Percentiles rank a stretch among this genome's conserved stretches.
Conservation (phyloP, 2,888 invertebrate species). For the Spodoptera littoralis region DNA sequence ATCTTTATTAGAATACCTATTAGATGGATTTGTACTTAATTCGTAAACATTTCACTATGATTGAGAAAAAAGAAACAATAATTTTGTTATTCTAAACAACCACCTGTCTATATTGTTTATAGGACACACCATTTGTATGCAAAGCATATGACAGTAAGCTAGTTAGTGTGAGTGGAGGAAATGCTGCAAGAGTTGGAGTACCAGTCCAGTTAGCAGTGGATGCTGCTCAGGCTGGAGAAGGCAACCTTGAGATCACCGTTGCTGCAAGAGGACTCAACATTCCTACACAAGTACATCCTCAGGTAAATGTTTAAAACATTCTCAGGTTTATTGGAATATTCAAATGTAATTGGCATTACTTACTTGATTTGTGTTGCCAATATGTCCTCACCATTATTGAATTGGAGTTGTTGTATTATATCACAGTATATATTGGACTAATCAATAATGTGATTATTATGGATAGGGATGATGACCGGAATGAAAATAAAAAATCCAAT, state of each 20-base stretch:
- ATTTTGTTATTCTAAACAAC: too few species aligned
- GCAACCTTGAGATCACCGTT: slow-evolving; percentile 98
- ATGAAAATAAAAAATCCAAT: too few species aligned
- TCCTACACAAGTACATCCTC: slow-evolving; percentile 98
- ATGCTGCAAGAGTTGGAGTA: slow-evolving; percentile 93
- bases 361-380: too few species aligned
- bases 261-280: slow-evolving; percentile 97
- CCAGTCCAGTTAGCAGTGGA: slow-evolving; percentile 98
- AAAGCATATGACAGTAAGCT: slow-evolving; percentile 97
- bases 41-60: too few species aligned
- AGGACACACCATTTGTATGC: slow-evolving; percentile 96
- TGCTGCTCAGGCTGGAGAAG: slow-evolving; percentile 98
- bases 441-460: neutral
- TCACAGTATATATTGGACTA: neutral
- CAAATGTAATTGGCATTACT: too few species aligned
- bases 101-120: slow-evolving; percentile 38
- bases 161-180: slow-evolving; percentile 94
- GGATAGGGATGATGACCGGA: neutral
- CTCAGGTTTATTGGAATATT: too few species aligned
- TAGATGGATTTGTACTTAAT: too few species aligned
- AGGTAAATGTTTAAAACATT: slow-evolving; percentile 88
- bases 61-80: too few species aligned
- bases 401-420: too few species aligned
- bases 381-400: too few species aligned
- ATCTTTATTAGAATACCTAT: too few species aligned